phyloP scores from a whole-genome alignment of 1,140 invertebrate genomes.

The Solen grandis region DNA sequence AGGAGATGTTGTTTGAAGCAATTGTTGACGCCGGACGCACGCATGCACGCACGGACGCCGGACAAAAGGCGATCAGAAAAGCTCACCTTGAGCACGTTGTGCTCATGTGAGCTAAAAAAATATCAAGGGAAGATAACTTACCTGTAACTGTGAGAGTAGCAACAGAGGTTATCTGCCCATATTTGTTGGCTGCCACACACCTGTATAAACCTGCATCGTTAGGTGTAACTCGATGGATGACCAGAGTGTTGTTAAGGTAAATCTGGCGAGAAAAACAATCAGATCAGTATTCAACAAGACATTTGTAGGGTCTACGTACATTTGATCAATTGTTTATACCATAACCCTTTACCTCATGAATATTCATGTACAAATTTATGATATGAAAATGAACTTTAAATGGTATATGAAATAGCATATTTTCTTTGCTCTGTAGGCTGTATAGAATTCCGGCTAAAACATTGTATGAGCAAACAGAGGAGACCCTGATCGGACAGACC shows the following conservation, averaged over 20 bases:
- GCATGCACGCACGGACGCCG: no score
- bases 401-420: background rate
- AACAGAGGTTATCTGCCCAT: slow-evolving; percentile 26
- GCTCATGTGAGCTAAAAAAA: background rate
- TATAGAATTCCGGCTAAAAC: no score
- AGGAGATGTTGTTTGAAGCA: no score
- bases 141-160: slow-evolving; percentile 42
- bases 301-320: background rate
- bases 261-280: slow-evolving; percentile 12
- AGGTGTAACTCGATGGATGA: slow-evolving; percentile 23
- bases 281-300: background rate
- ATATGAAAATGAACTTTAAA: background rate
- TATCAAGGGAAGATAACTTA: background rate
- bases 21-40: no score
- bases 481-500: no score
- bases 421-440: background rate
- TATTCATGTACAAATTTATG: background rate
- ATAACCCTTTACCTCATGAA: background rate
- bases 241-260: slow-evolving; percentile 42
- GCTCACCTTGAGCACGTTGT: background rate
- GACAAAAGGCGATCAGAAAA: no score
- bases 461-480: no score
- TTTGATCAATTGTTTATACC: background rate
- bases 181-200: slow-evolving; percentile 24
- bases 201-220: slow-evolving; percentile 37